Conservation (phyloP, 1,140 invertebrate genomes). For the Musca domestica region DNA sequence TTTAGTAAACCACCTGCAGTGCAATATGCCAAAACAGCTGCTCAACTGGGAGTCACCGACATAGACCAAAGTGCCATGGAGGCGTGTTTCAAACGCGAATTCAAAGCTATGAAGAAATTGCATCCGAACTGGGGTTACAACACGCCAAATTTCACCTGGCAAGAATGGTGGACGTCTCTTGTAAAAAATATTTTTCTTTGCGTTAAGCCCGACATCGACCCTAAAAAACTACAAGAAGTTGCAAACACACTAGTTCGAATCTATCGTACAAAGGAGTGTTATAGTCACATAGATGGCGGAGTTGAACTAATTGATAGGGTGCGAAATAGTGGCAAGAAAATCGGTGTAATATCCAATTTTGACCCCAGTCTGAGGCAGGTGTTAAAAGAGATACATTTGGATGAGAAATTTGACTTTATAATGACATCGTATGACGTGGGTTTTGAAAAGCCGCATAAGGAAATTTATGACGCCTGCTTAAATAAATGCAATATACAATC, state of each 20-base stretch:
- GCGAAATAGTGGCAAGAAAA: slow-evolving; percentile 33
- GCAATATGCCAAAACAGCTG: slow-evolving; percentile 69
- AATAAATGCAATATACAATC: slow-evolving; percentile 49
- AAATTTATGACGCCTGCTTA: slow-evolving; percentile 40
- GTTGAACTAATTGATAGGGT: slow-evolving; percentile 37
- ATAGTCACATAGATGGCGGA: slow-evolving; percentile 35
- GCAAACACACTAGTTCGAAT: slow-evolving; percentile 30
- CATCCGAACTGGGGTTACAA: slow-evolving; percentile 43
- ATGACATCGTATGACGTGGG: slow-evolving; percentile 47
- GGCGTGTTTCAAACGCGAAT: slow-evolving; percentile 46
- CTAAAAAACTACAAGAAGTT: slow-evolving; percentile 32
- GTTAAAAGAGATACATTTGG: slow-evolving; percentile 35
- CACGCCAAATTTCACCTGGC: slow-evolving; percentile 38
- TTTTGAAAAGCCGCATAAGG: slow-evolving; percentile 39
- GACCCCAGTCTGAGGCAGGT: slow-evolving; percentile 42
- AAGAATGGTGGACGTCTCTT: slow-evolving; percentile 43
- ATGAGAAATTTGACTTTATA: slow-evolving; percentile 43
- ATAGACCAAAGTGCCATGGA: slow-evolving; percentile 58
- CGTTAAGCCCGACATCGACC: slow-evolving; percentile 23
- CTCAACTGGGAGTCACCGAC: slow-evolving; percentile 63
- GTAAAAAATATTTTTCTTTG: slow-evolving; percentile 38
- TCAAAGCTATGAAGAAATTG: slow-evolving; percentile 34
- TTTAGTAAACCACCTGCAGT: slow-evolving; percentile 65
- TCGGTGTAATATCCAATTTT: slow-evolving; percentile 50
- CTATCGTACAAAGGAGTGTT: slow-evolving; percentile 40